Evolutionary conservation across 2,888 invertebrate genomes (phyloP).

Genomic region (Tenthredo notha): DNA sequence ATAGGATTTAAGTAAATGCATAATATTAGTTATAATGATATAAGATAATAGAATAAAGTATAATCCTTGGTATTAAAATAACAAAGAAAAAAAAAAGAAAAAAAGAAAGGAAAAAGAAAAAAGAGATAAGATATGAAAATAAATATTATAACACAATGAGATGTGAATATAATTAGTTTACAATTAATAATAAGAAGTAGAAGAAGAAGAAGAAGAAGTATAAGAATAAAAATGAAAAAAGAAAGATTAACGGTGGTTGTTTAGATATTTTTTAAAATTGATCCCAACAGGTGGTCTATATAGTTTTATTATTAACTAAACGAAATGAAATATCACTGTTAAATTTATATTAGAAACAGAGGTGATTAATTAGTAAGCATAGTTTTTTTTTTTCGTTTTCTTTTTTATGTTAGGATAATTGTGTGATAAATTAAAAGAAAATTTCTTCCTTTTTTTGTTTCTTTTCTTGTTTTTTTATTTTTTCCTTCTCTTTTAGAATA

Average conservation of each 20-base stretch:
- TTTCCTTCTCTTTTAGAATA: not conserved
- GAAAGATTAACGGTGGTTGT: not conserved
- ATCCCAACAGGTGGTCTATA: not conserved
- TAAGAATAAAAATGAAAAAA: not conserved
- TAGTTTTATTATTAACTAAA: conserved; percentile 12
- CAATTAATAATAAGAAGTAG: not conserved
- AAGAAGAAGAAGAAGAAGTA: not conserved
- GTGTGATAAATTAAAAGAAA: not conserved
- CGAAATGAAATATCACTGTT: not conserved
- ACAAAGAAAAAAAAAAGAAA: not conserved
- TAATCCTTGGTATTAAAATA: not conserved
- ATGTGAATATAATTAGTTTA: conserved; percentile 6
- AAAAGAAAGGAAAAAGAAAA: not conserved
- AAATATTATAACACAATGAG: not conserved
- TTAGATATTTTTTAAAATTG: conserved; percentile 16
- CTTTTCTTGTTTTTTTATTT: not conserved
- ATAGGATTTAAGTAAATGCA: conserved; percentile 37
- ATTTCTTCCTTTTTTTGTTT: not conserved
- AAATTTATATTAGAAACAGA: not conserved
- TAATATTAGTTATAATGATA: conserved; percentile 32
- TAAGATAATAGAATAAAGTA: not conserved
- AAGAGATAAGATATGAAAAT: not conserved
- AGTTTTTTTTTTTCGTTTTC: too few relatives aligned
- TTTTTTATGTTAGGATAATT: not conserved
- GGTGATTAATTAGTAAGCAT: conserved; percentile 28